Conservation (phyloP, 2,888 invertebrate genomes). For the Ischnura elegans region DNA sequence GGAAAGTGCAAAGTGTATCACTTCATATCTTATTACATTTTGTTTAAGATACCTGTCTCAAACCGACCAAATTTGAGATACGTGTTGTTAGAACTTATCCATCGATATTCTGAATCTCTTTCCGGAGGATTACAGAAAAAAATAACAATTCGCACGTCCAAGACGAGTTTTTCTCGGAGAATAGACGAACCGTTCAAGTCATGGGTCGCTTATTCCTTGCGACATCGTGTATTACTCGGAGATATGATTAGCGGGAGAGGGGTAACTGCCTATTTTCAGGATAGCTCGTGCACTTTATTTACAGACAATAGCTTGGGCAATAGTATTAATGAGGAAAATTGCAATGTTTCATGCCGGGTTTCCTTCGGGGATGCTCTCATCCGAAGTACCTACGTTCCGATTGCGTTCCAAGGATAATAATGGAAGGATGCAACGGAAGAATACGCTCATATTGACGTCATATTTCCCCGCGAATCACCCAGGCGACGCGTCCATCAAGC, state of each 20-base stretch:
- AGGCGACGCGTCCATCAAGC: neutral
- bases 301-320: conserved; percentile 22
- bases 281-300: neutral
- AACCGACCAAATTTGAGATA: too few species aligned
- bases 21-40: too few species aligned
- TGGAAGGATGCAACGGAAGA: conserved; percentile 26
- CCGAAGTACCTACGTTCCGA: neutral
- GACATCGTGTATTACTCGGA: neutral
- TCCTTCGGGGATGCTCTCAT: neutral
- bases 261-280: neutral
- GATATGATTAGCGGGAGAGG: neutral
- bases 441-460: conserved; percentile 23
- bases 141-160: too few species aligned
- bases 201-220: neutral
- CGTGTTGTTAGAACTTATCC: too few species aligned
- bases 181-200: too few species aligned
- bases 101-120: too few species aligned
- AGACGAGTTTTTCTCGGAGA: too few species aligned
- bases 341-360: neutral
- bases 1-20: too few species aligned
- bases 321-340: conserved; percentile 32
- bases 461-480: conserved; percentile 21
- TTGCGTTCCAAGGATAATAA: neutral
- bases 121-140: too few species aligned
- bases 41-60: too few species aligned